phyloP scores from a whole-genome alignment of 2,888 invertebrate genomes.

The Ptilodon capucinus region DNA sequence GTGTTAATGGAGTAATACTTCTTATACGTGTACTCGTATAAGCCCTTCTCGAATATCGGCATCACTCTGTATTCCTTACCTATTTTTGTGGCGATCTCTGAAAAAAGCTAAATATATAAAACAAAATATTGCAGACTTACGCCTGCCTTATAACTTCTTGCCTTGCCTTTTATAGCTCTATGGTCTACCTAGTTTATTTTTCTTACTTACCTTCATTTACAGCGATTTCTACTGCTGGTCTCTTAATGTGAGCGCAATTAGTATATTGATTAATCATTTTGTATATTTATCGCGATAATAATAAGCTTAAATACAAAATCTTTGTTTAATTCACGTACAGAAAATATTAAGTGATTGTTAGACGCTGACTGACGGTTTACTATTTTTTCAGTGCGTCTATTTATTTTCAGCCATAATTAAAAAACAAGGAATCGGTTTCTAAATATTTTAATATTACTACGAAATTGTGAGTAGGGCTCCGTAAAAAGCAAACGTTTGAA shows the following conservation, averaged over 20 bases:
- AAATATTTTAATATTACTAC: no score
- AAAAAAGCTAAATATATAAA: neutral
- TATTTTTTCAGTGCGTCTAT: no score
- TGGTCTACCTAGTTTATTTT: no score
- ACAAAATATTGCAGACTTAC: no score
- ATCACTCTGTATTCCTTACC: slow-evolving; percentile 44
- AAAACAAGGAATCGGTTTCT: no score
- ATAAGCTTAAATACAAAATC: neutral
- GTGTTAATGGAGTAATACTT: slow-evolving; percentile 47
- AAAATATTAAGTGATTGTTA: no score
- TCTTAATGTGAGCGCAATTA: slow-evolving; percentile 2
- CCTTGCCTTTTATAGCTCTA: no score
- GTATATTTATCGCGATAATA: neutral
- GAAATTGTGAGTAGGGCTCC: no score
- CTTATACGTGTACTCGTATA: slow-evolving; percentile 42
- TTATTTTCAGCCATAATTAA: no score
- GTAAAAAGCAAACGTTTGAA: no score
- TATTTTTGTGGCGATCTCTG: slow-evolving; percentile 46
- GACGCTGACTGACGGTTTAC: no score
- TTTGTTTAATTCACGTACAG: neutral
- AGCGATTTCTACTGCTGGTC: neutral
- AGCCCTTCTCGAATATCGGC: slow-evolving; percentile 52
- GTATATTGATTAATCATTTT: neutral
- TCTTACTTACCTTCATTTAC: neutral
- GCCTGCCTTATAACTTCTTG: no score